phyloP scores from a whole-genome alignment of 2,888 invertebrate species.

The Xanthorhoe spadicearia region DNA sequence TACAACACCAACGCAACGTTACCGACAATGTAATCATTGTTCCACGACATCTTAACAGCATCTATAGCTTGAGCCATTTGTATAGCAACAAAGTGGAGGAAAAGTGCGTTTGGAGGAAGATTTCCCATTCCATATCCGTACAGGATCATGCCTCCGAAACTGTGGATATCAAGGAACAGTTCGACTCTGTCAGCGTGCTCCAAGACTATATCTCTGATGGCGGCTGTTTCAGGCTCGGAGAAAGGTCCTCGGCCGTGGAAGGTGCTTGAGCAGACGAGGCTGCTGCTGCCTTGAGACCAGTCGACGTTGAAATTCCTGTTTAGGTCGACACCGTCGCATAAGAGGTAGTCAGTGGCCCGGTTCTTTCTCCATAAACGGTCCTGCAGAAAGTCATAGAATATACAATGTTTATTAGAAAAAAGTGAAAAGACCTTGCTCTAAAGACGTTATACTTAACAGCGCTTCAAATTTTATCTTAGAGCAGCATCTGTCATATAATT shows the following conservation, averaged over 20 bases:
- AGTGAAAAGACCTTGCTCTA: background rate
- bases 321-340: constrained; percentile 89
- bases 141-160: constrained; percentile 88
- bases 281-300: constrained; percentile 87
- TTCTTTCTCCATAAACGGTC: constrained; percentile 89
- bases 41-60: constrained; percentile 70
- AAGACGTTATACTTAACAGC: too few species aligned
- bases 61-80: constrained; percentile 75
- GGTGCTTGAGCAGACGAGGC: constrained; percentile 83
- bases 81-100: constrained; percentile 73
- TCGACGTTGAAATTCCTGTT: constrained; percentile 90
- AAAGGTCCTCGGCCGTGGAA: constrained; percentile 86
- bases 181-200: constrained; percentile 78
- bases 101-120: constrained; percentile 71
- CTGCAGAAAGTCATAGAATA: constrained; percentile 61
- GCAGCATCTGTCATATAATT: too few species aligned
- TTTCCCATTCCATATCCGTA: constrained; percentile 85
- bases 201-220: constrained; percentile 75
- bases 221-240: constrained; percentile 87
- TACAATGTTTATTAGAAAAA: constrained; percentile 9
- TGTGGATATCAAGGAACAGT: constrained; percentile 90
- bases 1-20: constrained; percentile 79
- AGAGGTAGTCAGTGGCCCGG: constrained; percentile 73
- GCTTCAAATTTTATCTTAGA: too few species aligned
- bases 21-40: constrained; percentile 78